Conservation (phyloP, 2,888 invertebrate species). For the Ellobium chinense region DNA sequence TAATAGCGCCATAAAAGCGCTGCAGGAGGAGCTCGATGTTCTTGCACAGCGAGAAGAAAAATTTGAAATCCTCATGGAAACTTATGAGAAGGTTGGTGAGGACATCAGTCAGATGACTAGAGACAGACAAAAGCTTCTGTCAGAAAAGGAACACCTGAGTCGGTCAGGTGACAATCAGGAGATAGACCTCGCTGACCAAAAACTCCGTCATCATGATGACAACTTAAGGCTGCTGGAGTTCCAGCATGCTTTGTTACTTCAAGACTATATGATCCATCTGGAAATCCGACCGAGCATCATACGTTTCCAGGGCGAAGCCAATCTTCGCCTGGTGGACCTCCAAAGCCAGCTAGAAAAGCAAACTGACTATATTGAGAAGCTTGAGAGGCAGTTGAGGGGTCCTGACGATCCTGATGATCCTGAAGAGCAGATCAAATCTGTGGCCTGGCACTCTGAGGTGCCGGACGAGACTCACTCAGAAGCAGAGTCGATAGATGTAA, state of each 20-base stretch:
- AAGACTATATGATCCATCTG: slow-evolving; percentile 68
- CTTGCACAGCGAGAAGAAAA: slow-evolving; percentile 40
- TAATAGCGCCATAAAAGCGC: not conserved
- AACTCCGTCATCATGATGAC: slow-evolving; percentile 46
- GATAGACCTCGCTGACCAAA: slow-evolving; percentile 2
- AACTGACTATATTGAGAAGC: slow-evolving; percentile 1
- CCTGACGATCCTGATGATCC: not conserved
- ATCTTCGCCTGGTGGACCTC: slow-evolving; percentile 38
- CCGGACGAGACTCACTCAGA: not conserved
- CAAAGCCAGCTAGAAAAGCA: slow-evolving; percentile 5
- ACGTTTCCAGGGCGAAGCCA: slow-evolving; percentile 63
- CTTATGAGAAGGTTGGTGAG: slow-evolving; percentile 39
- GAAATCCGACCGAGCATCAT: slow-evolving; percentile 71
- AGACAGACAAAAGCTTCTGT: slow-evolving; percentile 25
- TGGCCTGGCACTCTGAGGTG: not conserved
- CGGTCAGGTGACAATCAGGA: not conserved
- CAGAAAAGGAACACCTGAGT: not conserved
- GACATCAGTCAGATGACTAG: slow-evolving; percentile 16
- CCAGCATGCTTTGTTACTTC: slow-evolving; percentile 63
- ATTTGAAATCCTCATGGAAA: slow-evolving; percentile 40
- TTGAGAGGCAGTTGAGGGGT: not conserved
- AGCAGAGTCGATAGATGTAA: not conserved
- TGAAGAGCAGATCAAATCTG: not conserved
- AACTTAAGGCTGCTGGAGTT: slow-evolving; percentile 65
- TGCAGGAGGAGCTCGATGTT: slow-evolving; percentile 31